Percentiles rank a stretch among this genome's conserved stretches.
phyloP scores from a whole-genome alignment of 2,113 vertebrate genomes.

The Charadrius vociferus region DNA sequence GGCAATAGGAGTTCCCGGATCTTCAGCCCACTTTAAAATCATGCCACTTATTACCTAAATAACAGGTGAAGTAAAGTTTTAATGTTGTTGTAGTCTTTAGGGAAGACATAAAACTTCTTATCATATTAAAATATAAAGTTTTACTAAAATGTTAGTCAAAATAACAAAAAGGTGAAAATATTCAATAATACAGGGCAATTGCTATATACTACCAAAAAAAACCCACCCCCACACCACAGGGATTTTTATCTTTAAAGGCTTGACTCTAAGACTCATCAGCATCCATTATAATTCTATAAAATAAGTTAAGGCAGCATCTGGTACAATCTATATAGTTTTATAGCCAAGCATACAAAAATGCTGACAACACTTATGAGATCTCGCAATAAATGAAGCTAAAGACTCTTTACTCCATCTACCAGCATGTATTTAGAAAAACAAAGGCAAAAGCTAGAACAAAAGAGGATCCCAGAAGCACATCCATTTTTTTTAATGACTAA shows the following conservation, averaged over 20 bases:
- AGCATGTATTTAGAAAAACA: neutral
- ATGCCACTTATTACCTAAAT: neutral
- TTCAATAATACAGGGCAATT: neutral
- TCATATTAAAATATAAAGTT: neutral
- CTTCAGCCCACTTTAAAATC: neutral
- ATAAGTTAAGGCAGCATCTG: conserved; percentile 29
- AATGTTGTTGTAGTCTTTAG: neutral
- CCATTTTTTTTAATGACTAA: neutral
- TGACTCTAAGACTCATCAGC: conserved; percentile 7
- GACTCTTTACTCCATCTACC: neutral
- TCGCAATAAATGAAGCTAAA: conserved; percentile 8
- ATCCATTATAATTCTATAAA: conserved; percentile 56
- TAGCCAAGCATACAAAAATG: conserved; percentile 14
- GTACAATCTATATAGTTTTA: conserved; percentile 40
- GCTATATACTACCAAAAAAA: neutral
- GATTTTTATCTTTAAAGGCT: conserved; percentile 22
- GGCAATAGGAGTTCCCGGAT: neutral
- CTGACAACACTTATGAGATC: neutral
- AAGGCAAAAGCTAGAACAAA: conserved; percentile 15
- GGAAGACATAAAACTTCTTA: neutral
- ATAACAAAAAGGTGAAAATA: neutral
- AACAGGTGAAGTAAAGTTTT: neutral
- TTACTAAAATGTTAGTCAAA: neutral
- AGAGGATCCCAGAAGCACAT: neutral
- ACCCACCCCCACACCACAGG: neutral